Evolutionary conservation across 2,797 vertebrate species (phyloP), one percentile per base, ranked within the genome.

Genomic region (Falco cherrug): DNA sequence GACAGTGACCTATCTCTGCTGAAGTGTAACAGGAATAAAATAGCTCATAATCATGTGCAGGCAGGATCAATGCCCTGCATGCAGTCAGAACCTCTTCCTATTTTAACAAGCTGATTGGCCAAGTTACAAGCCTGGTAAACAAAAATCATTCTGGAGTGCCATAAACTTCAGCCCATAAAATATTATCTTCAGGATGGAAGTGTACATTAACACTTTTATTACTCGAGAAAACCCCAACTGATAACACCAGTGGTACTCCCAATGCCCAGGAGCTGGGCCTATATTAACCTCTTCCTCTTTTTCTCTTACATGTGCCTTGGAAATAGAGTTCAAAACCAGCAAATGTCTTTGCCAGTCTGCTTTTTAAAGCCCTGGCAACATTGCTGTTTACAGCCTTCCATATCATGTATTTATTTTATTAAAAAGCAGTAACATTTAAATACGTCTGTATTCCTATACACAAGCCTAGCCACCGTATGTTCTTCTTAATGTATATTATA

Each of bases 101-200:
- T 96, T 97, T 96, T 95, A 98, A 97, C 87, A 96, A 96, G 97
- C 84, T 97, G 97, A 98, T 96, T 96, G 97, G 91, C 98, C 97
- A 97, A 94, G 64, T 97, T 95, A 96, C 87, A 96, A 88, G 81
- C 82, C 77, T 94, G 82, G 91, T 95, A 97, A 98, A 97, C 96
- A 96, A 91, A 94, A 69, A 87, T 95, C 37, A 75, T 94, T 92
- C 57, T 76, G 89, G 59, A 94, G 69, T 67, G 94, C 86, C 94
- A 87, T 94, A 93, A 96, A 97, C 93, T 91, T 97, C 89, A 87
- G 70, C 64, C 94, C 82, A 79, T 97, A 94, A 96, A 96, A 92
- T 45, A 86, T 83, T 94, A 94, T 95, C 70, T 94, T 96, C 90
- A 73, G 75, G 79, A 89, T 96, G 87, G 65, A 89, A 96, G 63